Conservation (phyloP, 2,797 vertebrate species). For the Lates japonicus region DNA sequence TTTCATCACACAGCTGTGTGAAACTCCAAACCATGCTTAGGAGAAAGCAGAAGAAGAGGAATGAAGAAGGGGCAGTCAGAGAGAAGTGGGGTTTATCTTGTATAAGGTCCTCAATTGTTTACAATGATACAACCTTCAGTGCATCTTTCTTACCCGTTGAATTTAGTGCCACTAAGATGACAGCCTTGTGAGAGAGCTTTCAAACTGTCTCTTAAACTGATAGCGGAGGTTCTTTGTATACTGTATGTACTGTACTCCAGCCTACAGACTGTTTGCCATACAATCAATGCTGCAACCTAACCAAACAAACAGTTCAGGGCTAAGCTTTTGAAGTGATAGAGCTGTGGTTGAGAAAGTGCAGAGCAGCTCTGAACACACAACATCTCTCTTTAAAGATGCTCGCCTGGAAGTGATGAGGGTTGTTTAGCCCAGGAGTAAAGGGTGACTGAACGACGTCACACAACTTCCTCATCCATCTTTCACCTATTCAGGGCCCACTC, state of each 20-base stretch:
- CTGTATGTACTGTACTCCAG: constrained; percentile 42
- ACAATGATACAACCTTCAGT: not conserved
- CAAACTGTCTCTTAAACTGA: constrained; percentile 21
- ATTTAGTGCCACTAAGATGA: constrained; percentile 81
- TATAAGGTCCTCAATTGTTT: not conserved
- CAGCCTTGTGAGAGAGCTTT: constrained; percentile 83
- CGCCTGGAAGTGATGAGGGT: constrained; percentile 79
- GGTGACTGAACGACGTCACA: constrained; percentile 85
- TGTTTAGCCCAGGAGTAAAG: constrained; percentile 78
- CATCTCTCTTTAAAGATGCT: constrained; percentile 82
- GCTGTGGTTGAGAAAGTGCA: constrained; percentile 82
- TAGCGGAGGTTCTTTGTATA: constrained; percentile 39
- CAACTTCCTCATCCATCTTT: constrained; percentile 73
- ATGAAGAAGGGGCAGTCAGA: not conserved
- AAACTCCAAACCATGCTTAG: constrained; percentile 70
- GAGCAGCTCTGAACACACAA: constrained; percentile 75
- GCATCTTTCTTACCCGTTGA: constrained; percentile 1
- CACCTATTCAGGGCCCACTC: constrained; percentile 66
- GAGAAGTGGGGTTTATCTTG: not conserved
- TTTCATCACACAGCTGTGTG: constrained; percentile 68
- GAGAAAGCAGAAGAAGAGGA: constrained; percentile 20
- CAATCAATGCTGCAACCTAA: constrained; percentile 69
- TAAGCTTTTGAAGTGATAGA: constrained; percentile 79
- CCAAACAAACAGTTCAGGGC: constrained; percentile 79
- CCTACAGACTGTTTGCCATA: constrained; percentile 68